These are phyloP conservation scores for Dasysyrphus albostriatus DNA, from an alignment of 2,888 invertebrate species.

Conservation along the genomic window DNA sequence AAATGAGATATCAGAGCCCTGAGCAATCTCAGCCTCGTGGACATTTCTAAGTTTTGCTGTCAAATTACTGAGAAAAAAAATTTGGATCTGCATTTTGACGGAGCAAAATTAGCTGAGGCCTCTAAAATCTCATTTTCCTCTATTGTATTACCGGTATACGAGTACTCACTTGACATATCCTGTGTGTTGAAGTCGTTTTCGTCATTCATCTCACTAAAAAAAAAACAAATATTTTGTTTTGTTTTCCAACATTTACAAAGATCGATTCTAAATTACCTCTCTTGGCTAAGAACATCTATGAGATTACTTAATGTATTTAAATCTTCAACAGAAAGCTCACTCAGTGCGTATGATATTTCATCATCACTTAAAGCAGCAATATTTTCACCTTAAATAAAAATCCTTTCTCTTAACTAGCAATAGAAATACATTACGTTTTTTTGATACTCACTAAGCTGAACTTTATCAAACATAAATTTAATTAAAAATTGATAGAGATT, in stretches of 20 bases:
- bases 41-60: no score
- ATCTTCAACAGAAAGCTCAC: slow-evolving; percentile 79
- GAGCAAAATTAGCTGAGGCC: no score
- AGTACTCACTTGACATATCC: slow-evolving; percentile 12
- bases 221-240: neutral
- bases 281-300: slow-evolving; percentile 77
- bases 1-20: no score
- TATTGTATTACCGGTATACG: neutral
- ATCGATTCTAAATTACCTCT: slow-evolving; percentile 30
- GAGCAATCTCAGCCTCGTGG: no score
- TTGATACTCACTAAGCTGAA: neutral
- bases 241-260: neutral
- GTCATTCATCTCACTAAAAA: neutral
- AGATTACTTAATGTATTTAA: slow-evolving; percentile 78
- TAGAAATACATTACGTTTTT: no score
- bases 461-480: neutral
- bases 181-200: neutral
- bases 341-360: slow-evolving; percentile 80
- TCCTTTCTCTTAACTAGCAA: neutral
- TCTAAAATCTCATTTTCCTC: no score
- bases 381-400: slow-evolving; percentile 5
- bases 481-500: no score
- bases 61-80: no score
- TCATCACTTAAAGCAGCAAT: slow-evolving; percentile 77
- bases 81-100: no score